Evolutionary conservation across 2,113 vertebrate genomes (phyloP), one percentile per base, ranked within the genome.

Genomic region (Odontesthes bonariensis): DNA sequence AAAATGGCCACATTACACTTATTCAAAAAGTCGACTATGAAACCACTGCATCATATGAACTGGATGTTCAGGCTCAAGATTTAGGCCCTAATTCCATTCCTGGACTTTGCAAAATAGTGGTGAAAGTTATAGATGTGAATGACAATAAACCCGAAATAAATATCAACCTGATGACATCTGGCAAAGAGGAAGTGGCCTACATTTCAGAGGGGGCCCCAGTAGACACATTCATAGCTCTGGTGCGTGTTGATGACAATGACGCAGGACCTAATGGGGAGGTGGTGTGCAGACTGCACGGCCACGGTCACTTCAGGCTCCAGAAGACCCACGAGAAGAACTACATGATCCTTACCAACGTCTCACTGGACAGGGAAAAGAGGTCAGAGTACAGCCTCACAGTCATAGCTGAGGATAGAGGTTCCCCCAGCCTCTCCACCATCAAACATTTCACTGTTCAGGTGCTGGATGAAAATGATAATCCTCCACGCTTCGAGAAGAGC

Each of bases 121-220:
- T 99, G 61, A 96, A 97, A 86, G 88, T 99, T 56, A 96, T 96
- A 72, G 98, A 99, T 19, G 95, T 99, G 7, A 99, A 99, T 31
- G 98, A 99, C 91, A 99, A 99, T 89, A 98, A 96, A 58, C 98
- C 98, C 0, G 97, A 99, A 88, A 98, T 99, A 71, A 98, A 94
- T 77, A 95, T 99, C 86, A 99, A 98, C 80, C 87, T 98, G 81
- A 99, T 99, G 97, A 96, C 96, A 3, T 92, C 95, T 3, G 97
- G 96, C 20, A 98, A 97, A 77, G 97, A 98, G 75, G 97, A 99
- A 62, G 88, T 96, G 57, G 97, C 97, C 33, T 97, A 96, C 54
- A 91, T 99, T 80, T 96, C 97, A 1, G 97, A 99, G 79, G 96
- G 96, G 2, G 96, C 96, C 13, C 95, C 97, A 0, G 66, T 95